Percentiles rank a stretch among this genome's conserved stretches.
Conservation (phyloP, 2,888 invertebrate species). For the Augochlorella aurata region DNA sequence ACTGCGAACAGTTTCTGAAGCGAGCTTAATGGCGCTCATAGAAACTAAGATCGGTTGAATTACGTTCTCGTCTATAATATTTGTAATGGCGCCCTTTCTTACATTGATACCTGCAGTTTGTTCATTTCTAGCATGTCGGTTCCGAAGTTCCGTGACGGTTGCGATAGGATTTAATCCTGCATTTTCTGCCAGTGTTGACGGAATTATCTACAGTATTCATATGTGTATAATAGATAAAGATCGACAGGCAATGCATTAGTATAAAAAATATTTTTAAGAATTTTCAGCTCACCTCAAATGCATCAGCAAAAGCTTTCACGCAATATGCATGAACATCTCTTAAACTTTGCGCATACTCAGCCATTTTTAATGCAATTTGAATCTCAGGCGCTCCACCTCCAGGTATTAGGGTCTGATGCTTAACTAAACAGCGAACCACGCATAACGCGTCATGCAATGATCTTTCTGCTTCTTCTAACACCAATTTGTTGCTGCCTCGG, state of each 20-base stretch:
- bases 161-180: conserved; percentile 96
- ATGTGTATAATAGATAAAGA: neutral
- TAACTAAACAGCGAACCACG: conserved; percentile 97
- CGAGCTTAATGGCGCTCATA: conserved; percentile 94
- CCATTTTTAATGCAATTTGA: conserved; percentile 93
- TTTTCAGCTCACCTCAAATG: conserved; percentile 87
- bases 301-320: conserved; percentile 96
- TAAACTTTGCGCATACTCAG: conserved; percentile 90
- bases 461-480: conserved; percentile 91
- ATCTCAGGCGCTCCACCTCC: conserved; percentile 99
- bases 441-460: conserved; percentile 93
- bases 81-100: conserved; percentile 96
- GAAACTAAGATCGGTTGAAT: conserved; percentile 98
- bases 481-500: conserved; percentile 92
- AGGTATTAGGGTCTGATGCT: conserved; percentile 94
- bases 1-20: conserved; percentile 98
- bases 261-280: conserved; percentile 24
- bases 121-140: conserved; percentile 94
- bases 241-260: neutral
- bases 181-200: conserved; percentile 95
- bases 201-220: conserved; percentile 85
- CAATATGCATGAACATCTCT: conserved; percentile 98
- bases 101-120: conserved; percentile 97
- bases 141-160: conserved; percentile 97
- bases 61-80: conserved; percentile 98